Conservation (phyloP, 2,888 invertebrate species). For the Hedychridium roseum region DNA sequence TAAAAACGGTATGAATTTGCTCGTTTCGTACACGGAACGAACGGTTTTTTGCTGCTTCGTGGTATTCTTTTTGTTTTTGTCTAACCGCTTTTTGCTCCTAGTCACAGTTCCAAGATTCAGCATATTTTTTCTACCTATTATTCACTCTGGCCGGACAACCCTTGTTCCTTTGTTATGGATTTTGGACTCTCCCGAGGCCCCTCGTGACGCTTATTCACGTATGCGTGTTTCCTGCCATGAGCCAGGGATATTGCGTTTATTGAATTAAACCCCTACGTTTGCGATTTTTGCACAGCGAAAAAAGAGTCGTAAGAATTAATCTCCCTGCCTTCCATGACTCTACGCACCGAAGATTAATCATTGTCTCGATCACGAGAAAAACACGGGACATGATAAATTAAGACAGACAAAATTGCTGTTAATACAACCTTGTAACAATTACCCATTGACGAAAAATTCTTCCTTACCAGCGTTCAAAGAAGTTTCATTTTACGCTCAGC, state of each 20-base stretch:
- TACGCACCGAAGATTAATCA: no score
- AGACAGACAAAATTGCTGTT: no score
- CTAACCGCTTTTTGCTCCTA: constrained; percentile 3
- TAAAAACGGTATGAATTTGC: no score
- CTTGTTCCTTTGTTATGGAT: constrained; percentile 53
- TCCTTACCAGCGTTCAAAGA: no score
- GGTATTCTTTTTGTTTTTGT: constrained; percentile 18
- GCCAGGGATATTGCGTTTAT: constrained; percentile 36
- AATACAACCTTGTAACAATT: no score
- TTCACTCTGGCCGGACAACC: constrained; percentile 51
- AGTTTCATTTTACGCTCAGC: no score
- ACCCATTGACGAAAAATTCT: no score
- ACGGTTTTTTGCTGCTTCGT: constrained; percentile 28
- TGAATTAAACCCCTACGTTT: constrained; percentile 35
- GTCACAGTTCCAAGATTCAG: constrained; percentile 43
- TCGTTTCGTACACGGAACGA: no score
- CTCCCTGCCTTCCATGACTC: no score
- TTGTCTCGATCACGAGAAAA: no score
- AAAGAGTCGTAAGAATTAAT: no score
- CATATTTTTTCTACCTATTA: constrained; percentile 55
- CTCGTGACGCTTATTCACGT: constrained; percentile 27
- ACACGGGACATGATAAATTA: no score
- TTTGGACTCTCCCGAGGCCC: constrained; percentile 33
- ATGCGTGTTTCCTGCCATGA: constrained; percentile 17
- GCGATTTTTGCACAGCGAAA: constrained; percentile 22